These are phyloP conservation scores for Falco rusticolus DNA, from an alignment of 2,797 vertebrate species.

Conservation along the genomic window DNA sequence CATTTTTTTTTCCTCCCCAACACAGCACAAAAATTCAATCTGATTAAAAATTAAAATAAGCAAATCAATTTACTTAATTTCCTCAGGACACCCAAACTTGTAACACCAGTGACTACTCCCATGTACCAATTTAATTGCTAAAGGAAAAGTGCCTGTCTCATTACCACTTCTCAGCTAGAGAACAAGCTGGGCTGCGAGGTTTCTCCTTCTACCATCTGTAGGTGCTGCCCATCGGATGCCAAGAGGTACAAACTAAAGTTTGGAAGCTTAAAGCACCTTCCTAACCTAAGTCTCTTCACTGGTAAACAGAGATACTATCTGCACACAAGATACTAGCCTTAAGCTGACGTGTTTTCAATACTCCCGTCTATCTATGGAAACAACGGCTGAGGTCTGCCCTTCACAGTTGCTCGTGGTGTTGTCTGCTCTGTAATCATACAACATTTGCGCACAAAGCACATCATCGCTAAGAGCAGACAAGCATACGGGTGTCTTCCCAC, in stretches of 20 bases:
- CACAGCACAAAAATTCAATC: background rate
- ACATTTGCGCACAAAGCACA: constrained; percentile 86
- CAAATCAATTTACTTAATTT: background rate
- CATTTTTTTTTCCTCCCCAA: background rate
- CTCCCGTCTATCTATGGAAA: background rate
- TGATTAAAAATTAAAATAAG: background rate
- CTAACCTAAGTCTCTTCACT: background rate
- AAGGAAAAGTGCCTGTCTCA: background rate
- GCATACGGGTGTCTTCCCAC: constrained; percentile 87
- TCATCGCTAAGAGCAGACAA: constrained; percentile 88
- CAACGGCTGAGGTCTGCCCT: constrained; percentile 82
- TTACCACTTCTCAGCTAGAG: background rate
- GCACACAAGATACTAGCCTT: background rate
- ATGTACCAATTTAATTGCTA: background rate
- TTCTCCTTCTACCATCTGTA: background rate
- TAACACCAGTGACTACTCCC: background rate
- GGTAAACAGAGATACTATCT: background rate
- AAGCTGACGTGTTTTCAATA: background rate
- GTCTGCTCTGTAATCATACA: constrained; percentile 85
- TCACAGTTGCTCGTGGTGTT: constrained; percentile 87
- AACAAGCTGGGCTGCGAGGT: background rate
- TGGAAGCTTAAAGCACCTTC: background rate
- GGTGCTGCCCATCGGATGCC: background rate
- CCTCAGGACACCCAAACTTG: background rate
- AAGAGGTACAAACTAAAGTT: background rate